A percentile compares a stretch with the other conserved stretches of the same genome.
Evolutionary conservation across 2,113 vertebrate genomes (phyloP).

Genomic region (Heteronetta atricapilla): DNA sequence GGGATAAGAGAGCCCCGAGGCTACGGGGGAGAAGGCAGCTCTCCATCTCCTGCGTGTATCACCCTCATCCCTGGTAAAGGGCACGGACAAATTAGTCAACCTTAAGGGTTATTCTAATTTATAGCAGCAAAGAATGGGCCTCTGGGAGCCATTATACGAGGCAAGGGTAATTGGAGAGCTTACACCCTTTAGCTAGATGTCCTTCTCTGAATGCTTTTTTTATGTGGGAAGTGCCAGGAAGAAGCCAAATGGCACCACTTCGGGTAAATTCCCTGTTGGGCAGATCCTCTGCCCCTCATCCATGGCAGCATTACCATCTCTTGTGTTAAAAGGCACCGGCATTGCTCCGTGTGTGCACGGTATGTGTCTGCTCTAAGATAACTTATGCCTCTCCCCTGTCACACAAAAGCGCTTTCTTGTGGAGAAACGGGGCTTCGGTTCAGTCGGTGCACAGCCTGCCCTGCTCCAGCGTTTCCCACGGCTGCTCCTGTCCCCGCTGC

Average conservation of each 20-base stretch:
- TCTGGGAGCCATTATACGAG: constrained; percentile 38
- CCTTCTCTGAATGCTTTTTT: not conserved
- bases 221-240: not conserved
- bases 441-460: not conserved
- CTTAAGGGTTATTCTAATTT: constrained; percentile 60
- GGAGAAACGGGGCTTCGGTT: not conserved
- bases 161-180: constrained; percentile 58
- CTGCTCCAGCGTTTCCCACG: not conserved
- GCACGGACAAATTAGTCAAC: constrained; percentile 58
- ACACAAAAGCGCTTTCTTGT: not conserved
- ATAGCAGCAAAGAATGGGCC: constrained; percentile 12
- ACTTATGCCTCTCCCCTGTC: not conserved
- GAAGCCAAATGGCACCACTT: not conserved
- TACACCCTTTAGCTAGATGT: constrained; percentile 45
- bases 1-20: not conserved
- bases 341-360: not conserved
- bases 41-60: not conserved
- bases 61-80: constrained; percentile 22
- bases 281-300: not conserved
- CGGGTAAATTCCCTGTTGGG: not conserved
- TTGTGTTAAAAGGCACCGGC: not conserved
- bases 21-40: not conserved
- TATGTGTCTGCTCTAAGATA: rapidly evolving
- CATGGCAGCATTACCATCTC: not conserved
- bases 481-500: not conserved